phyloP scores from a whole-genome alignment of 1,140 invertebrate genomes.

The Chironomus striatipennis region DNA sequence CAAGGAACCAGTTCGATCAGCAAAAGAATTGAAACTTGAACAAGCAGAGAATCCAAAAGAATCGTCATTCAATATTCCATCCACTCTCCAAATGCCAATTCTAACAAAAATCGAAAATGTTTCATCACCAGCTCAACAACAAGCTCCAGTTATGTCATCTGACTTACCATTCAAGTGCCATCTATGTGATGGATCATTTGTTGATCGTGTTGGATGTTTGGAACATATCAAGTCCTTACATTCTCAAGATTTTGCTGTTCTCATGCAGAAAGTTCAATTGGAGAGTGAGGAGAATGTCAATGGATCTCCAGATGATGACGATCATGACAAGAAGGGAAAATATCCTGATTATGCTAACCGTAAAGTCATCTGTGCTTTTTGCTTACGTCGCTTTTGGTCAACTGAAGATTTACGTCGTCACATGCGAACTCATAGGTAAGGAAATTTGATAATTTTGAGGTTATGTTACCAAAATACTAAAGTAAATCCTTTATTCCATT shows the following conservation, averaged over 20 bases:
- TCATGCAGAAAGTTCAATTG: constrained; percentile 70
- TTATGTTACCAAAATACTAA: not conserved
- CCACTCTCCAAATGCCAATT: constrained; percentile 24
- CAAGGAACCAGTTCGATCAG: constrained; percentile 34
- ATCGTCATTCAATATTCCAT: constrained; percentile 25
- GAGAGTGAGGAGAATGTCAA: constrained; percentile 46
- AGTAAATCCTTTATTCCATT: not conserved
- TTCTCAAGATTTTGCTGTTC: constrained; percentile 58
- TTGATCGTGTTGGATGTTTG: constrained; percentile 65
- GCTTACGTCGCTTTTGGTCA: constrained; percentile 86
- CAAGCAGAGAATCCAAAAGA: not conserved
- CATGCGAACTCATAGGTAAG: constrained; percentile 82
- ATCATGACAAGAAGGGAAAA: constrained; percentile 51
- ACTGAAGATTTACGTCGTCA: constrained; percentile 85
- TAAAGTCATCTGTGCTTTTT: constrained; percentile 87
- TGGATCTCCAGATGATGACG: constrained; percentile 45
- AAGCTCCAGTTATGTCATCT: constrained; percentile 28
- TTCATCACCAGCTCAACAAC: constrained; percentile 27
- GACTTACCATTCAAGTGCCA: constrained; percentile 87
- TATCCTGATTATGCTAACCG: constrained; percentile 80
- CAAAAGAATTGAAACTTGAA: constrained; percentile 25
- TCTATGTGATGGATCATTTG: constrained; percentile 79
- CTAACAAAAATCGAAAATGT: constrained; percentile 25
- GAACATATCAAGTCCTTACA: constrained; percentile 71
- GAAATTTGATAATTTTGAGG: constrained; percentile 45